phyloP scores from a whole-genome alignment of 2,888 invertebrate genomes.

The Drosophila putrida region DNA sequence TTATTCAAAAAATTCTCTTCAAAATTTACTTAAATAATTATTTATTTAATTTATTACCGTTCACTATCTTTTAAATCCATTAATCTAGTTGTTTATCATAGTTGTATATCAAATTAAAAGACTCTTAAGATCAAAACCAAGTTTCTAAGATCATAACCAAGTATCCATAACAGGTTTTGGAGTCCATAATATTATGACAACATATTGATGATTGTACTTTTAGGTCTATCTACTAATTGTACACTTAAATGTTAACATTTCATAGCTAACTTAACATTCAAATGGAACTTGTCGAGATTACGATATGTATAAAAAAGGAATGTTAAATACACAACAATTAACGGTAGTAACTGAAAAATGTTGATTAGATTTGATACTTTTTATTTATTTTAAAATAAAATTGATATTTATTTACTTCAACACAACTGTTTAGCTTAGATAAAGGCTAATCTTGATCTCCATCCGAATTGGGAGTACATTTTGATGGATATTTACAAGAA shows the following conservation, averaged over 20 bases:
- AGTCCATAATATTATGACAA: slow-evolving; percentile 9
- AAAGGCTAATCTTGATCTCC: too few species aligned
- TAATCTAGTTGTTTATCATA: not conserved
- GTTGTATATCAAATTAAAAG: slow-evolving; percentile 10
- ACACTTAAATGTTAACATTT: slow-evolving; percentile 9
- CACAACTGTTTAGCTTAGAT: too few species aligned
- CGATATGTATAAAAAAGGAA: not conserved
- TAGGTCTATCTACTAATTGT: slow-evolving; percentile 15
- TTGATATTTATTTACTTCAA: too few species aligned
- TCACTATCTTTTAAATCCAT: not conserved
- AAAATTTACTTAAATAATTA: not conserved
- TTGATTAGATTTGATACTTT: not conserved
- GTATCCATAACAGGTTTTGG: slow-evolving; percentile 1
- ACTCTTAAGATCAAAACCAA: slow-evolving; percentile 9
- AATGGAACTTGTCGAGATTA: not conserved
- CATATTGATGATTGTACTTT: slow-evolving; percentile 6
- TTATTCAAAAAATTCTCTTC: slow-evolving; percentile 21
- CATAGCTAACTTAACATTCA: not conserved
- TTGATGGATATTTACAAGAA: too few species aligned
- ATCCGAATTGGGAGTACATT: too few species aligned
- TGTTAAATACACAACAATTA: too few species aligned
- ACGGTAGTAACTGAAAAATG: not conserved
- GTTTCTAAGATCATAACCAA: not conserved
- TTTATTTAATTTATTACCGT: slow-evolving; percentile 4
- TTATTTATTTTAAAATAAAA: not conserved